Percentiles rank a stretch among this genome's conserved stretches.
Evolutionary conservation across 2,888 invertebrate genomes (phyloP).

Genomic region (Tetanocera ferruginea): DNA sequence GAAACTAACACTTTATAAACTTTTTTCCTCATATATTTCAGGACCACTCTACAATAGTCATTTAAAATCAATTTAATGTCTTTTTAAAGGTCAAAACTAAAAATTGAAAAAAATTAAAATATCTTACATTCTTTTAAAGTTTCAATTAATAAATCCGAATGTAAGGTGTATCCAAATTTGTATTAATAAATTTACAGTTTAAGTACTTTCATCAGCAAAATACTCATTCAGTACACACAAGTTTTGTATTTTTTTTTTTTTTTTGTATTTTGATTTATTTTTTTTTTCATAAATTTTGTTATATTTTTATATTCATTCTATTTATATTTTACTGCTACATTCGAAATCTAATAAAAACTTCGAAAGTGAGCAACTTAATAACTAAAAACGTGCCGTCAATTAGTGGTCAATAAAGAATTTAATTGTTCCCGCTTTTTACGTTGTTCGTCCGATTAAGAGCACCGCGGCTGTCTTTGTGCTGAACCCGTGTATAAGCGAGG

Average conservation of each 20-base stretch:
- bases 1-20: too few relatives aligned
- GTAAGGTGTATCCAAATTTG: not conserved
- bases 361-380: constrained; percentile 5
- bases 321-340: not conserved
- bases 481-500: not conserved
- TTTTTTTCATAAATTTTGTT: not conserved
- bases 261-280: not conserved
- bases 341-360: not conserved
- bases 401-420: constrained; percentile 15
- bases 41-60: too few relatives aligned
- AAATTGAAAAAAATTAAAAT: too few relatives aligned
- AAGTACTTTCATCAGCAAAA: not conserved
- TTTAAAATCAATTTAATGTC: too few relatives aligned
- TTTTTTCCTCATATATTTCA: too few relatives aligned
- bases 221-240: not conserved
- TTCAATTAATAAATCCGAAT: not conserved
- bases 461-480: not conserved
- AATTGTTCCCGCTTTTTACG: not conserved
- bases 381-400: constrained; percentile 46
- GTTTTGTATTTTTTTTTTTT: not conserved
- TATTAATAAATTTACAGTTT: not conserved
- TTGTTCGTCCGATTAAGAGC: not conserved
- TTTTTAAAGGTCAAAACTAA: too few relatives aligned
- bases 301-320: not conserved
- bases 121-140: too few relatives aligned